A percentile compares a stretch with the other conserved stretches of the same genome.
Conservation (phyloP, 30 jellyfish, hydroid and myxozoan species). For the Mastigias papua region DNA sequence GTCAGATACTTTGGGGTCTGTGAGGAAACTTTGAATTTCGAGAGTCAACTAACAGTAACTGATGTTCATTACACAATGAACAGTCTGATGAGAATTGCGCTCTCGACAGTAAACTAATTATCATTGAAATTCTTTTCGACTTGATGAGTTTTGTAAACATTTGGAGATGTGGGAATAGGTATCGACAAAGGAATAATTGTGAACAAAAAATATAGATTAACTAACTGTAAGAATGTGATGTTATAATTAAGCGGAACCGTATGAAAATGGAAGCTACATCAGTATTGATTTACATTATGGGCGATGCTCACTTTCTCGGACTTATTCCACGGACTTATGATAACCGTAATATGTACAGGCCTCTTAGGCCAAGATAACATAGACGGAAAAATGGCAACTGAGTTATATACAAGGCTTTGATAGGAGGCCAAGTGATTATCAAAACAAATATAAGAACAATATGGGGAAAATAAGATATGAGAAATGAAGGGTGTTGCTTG, state of each 20-base stretch:
- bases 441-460: background rate
- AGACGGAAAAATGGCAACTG: slow-evolving; percentile 75
- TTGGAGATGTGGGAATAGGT: slow-evolving; percentile 13
- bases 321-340: background rate
- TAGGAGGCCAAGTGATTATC: background rate
- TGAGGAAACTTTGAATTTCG: no score
- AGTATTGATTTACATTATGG: background rate
- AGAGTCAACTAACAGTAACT: no score
- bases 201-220: background rate
- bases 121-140: background rate
- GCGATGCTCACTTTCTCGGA: slow-evolving; percentile 22
- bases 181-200: background rate
- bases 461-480: background rate
- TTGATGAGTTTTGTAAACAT: slow-evolving; percentile 13
- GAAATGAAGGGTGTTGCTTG: background rate
- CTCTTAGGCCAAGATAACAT: slow-evolving; percentile 34
- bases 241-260: background rate
- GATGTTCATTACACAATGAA: no score
- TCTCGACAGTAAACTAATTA: background rate
- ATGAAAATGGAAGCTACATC: background rate
- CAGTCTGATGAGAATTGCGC: no score
- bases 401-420: background rate
- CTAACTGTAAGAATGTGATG: background rate
- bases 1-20: no score
- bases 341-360: background rate